Base-by-base conservation (phyloP, 2,888 invertebrate species). In the Drosophila mimetica region DNA sequence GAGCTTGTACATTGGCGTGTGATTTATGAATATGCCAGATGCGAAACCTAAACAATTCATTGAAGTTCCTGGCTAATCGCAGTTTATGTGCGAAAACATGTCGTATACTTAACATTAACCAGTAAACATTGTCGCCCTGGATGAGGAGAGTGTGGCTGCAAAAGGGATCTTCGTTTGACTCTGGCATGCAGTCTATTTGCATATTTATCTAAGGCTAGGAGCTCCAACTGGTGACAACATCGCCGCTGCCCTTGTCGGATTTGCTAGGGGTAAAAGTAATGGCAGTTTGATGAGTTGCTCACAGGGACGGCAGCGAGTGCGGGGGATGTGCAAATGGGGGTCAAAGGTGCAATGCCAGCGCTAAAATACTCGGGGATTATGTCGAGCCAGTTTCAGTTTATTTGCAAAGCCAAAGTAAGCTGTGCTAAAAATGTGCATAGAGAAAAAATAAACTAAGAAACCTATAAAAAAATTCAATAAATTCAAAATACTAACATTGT, bases 281-380 rank as follows among this genome's bases (percentile, higher is more conserved):
- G 73, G 70, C 71, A 66, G 42, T 73, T 81, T 74, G 85, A 85
- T 85, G 71, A 72, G 76, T 39, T 66, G 53, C n/a, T 14, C 16
- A 13, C 11, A 9, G 18, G 14, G 18, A 13, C 8, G 28, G n/a
- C 25, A 8, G 25, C 8, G 47, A 16, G 4, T 2, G 41, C 36
- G 4, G 7, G 28, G 53, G 53, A 8, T 53, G 36, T 53, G 36
- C 46, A 11, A 37, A 51, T 44, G 22, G 37, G 51, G 67, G 75
- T 74, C 76, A 76, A 77, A 84, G 84, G 84, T 84, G 88, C 86
- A 88, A 52, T 80, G 85, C 46, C 78, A 75, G 78, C 64, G 85
- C 71, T 75, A 80, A 84, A 84, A 86, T 70, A 55, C 59, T 67
- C 36, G 44, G 44, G 86, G 88, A 85, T 87, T 85, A 87, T 55